A percentile compares a stretch with the other conserved stretches of the same genome.
phyloP scores from a whole-genome alignment of 2,888 invertebrate genomes.

The Cantharis nigra region DNA sequence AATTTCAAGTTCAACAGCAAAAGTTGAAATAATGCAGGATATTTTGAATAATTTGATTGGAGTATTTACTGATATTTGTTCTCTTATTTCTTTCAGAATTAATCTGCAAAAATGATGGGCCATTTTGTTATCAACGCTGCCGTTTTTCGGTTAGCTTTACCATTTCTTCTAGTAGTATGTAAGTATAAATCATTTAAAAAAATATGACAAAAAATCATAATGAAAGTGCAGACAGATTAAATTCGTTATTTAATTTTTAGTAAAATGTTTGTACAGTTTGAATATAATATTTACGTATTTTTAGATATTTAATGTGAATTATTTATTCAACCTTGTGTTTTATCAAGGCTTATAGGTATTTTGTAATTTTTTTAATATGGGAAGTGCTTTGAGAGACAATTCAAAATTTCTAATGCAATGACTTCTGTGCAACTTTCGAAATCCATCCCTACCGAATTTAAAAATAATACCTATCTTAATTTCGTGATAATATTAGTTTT shows the following conservation, averaged over 20 bases:
- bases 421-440: neutral
- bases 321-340: neutral
- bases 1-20: too few species aligned
- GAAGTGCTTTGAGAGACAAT: neutral
- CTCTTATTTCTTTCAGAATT: neutral
- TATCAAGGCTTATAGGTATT: neutral
- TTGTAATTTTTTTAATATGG: neutral
- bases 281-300: neutral
- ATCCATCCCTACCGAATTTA: neutral
- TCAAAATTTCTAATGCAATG: neutral
- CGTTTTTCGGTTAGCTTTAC: constrained; percentile 59
- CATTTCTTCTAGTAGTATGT: constrained; percentile 59
- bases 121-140: constrained; percentile 41
- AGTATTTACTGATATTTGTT: neutral
- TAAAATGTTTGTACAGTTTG: neutral
- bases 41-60: neutral
- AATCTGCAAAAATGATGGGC: neutral
- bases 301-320: neutral
- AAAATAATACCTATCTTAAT: too few species aligned
- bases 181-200: constrained; percentile 49
- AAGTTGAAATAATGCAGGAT: too few species aligned
- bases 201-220: neutral
- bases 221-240: neutral
- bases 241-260: neutral
- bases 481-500: neutral